A percentile compares a stretch with the other conserved stretches of the same genome.
phyloP scores from a whole-genome alignment of 2,797 vertebrate genomes.

The Falco cherrug region DNA sequence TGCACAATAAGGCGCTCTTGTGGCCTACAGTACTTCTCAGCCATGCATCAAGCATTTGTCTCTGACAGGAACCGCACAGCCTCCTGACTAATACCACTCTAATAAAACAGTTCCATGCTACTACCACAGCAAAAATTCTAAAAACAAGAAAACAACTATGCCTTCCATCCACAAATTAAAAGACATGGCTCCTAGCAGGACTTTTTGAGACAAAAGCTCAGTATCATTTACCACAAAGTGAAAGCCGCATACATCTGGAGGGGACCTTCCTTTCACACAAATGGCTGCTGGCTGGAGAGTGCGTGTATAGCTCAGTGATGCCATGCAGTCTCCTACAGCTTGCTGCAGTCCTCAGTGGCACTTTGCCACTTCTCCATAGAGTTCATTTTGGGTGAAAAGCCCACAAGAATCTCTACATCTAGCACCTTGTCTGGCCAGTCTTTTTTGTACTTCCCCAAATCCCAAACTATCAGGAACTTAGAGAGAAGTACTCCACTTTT shows the following conservation, averaged over 20 bases:
- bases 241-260: neutral
- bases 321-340: neutral
- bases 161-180: neutral
- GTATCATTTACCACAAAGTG: neutral
- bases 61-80: neutral
- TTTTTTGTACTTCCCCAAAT: neutral
- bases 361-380: neutral
- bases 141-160: neutral
- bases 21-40: neutral
- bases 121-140: neutral
- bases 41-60: neutral
- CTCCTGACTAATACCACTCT: neutral
- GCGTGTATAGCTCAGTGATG: neutral
- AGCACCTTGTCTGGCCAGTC: neutral
- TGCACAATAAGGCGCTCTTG: neutral
- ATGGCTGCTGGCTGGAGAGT: neutral
- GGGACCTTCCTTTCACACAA: neutral
- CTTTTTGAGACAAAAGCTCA: neutral
- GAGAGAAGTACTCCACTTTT: neutral
- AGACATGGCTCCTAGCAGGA: neutral
- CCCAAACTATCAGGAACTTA: neutral
- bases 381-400: neutral
- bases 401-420: neutral
- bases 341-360: accelerated
- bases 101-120: neutral